These are phyloP conservation scores for Heliconius erato DNA, from an alignment of 2,888 invertebrate genomes.

Conservation along the genomic window DNA sequence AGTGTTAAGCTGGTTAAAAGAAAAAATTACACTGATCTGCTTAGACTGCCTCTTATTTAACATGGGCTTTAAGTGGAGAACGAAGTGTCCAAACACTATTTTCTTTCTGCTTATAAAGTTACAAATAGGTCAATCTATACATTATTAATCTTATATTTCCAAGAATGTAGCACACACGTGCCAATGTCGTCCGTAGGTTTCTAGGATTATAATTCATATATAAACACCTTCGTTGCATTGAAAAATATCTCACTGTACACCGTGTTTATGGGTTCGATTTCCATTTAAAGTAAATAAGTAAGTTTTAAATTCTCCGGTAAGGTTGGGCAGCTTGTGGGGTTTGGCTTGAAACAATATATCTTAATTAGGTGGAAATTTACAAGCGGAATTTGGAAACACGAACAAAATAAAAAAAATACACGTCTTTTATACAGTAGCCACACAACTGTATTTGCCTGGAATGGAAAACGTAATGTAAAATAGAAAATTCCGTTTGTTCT, in stretches of 20 bases:
- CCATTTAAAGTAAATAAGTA: too few relatives aligned
- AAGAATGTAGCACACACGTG: slow-evolving; percentile 6
- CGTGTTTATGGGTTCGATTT: too few relatives aligned
- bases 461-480: too few relatives aligned
- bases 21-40: neutral
- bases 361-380: too few relatives aligned
- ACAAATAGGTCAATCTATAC: neutral
- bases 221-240: neutral
- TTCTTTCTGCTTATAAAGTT: neutral
- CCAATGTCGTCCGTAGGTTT: neutral
- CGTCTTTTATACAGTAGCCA: too few relatives aligned
- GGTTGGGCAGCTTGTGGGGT: neutral
- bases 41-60: too few relatives aligned
- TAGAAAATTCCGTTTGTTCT: too few relatives aligned
- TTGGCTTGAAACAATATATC: too few relatives aligned
- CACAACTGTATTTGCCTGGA: too few relatives aligned
- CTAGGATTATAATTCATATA: slow-evolving; percentile 1
- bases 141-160: neutral
- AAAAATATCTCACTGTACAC: neutral
- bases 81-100: neutral
- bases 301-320: neutral
- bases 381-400: too few relatives aligned
- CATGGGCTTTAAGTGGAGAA: neutral
- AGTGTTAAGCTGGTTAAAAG: neutral
- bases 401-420: too few relatives aligned